These are phyloP conservation scores for Hydrophis major DNA, from an alignment of 2,797 vertebrate genomes.

Conservation along the genomic window DNA sequence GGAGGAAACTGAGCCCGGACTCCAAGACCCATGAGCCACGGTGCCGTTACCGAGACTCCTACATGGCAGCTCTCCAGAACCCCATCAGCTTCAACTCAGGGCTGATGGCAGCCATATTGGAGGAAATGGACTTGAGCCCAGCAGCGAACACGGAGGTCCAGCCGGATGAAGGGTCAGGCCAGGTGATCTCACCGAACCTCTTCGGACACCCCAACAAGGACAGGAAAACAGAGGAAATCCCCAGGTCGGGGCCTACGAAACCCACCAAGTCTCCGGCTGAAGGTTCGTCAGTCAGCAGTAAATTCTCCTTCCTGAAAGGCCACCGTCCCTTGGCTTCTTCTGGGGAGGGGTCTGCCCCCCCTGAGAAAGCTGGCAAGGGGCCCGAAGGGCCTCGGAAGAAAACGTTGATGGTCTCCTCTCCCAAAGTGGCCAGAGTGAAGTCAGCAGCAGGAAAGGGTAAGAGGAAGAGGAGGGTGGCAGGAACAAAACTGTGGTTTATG, in stretches of 20 bases:
- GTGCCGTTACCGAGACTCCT: constrained; percentile 78
- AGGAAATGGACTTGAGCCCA: constrained; percentile 61
- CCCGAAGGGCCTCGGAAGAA: constrained; percentile 60
- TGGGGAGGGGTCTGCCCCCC: neutral
- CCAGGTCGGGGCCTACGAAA: constrained; percentile 3
- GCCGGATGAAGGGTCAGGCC: constrained; percentile 14
- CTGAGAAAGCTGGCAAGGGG: constrained; percentile 48
- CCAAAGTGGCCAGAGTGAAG: constrained; percentile 55
- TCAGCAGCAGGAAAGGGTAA: constrained; percentile 66
- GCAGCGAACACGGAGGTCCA: accelerated
- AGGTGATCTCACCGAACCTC: constrained; percentile 21
- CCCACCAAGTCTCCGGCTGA: neutral
- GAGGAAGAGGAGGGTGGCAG: neutral
- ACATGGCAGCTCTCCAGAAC: constrained; percentile 76
- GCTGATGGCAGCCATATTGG: constrained; percentile 68
- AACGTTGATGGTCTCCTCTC: constrained; percentile 57
- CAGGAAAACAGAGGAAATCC: neutral
- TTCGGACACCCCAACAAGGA: neutral
- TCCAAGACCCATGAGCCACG: constrained; percentile 66
- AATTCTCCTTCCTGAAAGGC: constrained; percentile 67
- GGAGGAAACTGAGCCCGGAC: constrained; percentile 68
- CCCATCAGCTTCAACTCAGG: constrained; percentile 68
- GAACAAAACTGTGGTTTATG: neutral
- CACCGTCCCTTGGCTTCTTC: neutral
- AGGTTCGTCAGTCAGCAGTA: constrained; percentile 41